These are phyloP conservation scores for Rhagologus leucostigma DNA, from an alignment of 2,113 vertebrate species.

Conservation along the genomic window DNA sequence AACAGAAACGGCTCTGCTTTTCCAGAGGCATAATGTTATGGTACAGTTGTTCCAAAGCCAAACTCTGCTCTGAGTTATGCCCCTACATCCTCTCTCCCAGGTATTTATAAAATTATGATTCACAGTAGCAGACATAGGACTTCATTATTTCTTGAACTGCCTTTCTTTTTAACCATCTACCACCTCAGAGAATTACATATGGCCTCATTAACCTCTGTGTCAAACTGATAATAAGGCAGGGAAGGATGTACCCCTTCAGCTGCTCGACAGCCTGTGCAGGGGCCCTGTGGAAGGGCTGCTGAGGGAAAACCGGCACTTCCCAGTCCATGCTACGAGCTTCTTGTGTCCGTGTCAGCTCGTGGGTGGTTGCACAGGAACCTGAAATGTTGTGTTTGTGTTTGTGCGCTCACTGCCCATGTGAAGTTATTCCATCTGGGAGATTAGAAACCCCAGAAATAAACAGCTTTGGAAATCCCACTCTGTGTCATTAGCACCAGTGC, in stretches of 20 bases:
- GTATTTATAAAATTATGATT: constrained; percentile 14
- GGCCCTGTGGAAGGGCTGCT: not conserved
- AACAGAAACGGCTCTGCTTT: not conserved
- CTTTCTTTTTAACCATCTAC: not conserved
- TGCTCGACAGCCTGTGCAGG: rapidly evolving
- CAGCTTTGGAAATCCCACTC: not conserved
- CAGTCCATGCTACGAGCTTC: rapidly evolving
- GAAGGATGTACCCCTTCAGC: not conserved
- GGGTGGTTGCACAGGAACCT: not conserved
- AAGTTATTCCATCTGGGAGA: not conserved
- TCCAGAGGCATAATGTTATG: constrained; percentile 6
- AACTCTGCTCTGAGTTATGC: not conserved
- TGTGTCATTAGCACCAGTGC: not conserved
- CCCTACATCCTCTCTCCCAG: not conserved
- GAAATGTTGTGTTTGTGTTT: not conserved
- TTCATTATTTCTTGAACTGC: not conserved
- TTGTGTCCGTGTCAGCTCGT: rapidly evolving
- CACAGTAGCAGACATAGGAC: not conserved
- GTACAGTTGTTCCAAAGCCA: not conserved
- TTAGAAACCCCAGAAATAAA: not conserved
- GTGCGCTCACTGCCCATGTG: not conserved
- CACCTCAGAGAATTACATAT: not conserved
- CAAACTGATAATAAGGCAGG: not conserved
- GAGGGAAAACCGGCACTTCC: not conserved
- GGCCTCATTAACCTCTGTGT: not conserved